Evolutionary conservation across 2,888 invertebrate genomes (phyloP).

Genomic region (Agriopis marginaria): DNA sequence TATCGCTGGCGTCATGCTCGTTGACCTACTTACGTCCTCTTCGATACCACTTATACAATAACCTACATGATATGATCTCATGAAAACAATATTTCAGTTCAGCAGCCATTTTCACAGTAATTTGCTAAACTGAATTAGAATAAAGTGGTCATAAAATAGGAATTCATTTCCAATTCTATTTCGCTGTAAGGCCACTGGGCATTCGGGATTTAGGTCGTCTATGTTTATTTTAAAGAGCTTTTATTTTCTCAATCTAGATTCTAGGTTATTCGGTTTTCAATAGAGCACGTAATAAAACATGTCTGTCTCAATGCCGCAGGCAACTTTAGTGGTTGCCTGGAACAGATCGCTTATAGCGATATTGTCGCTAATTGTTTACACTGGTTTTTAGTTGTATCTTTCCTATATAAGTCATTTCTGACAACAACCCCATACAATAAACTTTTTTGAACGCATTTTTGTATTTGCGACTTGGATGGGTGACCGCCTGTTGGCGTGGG

Average conservation of each 20-base stretch:
- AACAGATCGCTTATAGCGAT: too few species aligned
- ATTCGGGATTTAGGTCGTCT: constrained; percentile 51
- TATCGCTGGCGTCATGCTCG: constrained; percentile 81
- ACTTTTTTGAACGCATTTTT: too few species aligned
- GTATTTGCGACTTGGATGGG: too few species aligned
- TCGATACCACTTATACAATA: constrained; percentile 76
- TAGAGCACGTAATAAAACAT: constrained; percentile 5
- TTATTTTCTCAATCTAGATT: constrained; percentile 20
- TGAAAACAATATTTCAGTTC: constrained; percentile 62
- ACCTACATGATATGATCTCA: constrained; percentile 67
- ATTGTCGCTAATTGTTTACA: too few species aligned
- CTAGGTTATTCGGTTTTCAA: constrained; percentile 17
- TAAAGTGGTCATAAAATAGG: constrained; percentile 55
- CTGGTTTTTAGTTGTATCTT: too few species aligned
- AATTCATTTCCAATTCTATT: constrained; percentile 56
- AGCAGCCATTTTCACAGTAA: constrained; percentile 57
- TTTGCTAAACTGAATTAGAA: constrained; percentile 55
- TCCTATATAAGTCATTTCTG: too few species aligned
- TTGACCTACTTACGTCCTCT: constrained; percentile 80
- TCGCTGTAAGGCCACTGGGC: constrained; percentile 55
- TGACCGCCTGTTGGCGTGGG: too few species aligned
- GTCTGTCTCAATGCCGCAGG: constrained; percentile 12
- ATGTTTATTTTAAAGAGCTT: constrained; percentile 42
- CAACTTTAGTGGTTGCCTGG: too few species aligned
- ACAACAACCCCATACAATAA: too few species aligned